Conservation (phyloP, 2,797 vertebrate species). For the Falco naumanni region DNA sequence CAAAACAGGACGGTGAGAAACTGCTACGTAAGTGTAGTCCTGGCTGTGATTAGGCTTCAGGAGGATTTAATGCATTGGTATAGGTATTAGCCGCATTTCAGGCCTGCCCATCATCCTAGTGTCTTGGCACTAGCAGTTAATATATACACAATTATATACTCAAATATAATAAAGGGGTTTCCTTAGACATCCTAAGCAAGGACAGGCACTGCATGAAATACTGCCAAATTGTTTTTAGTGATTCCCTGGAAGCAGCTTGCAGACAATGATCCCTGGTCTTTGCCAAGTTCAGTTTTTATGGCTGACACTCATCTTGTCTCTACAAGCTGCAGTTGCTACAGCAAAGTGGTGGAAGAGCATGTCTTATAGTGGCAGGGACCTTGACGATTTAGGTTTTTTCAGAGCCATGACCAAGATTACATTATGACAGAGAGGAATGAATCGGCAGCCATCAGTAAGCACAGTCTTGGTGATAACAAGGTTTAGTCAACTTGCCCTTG, state of each 20-base stretch:
- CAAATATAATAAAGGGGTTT: neutral
- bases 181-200: neutral
- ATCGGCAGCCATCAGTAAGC: neutral
- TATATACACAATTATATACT: too few species aligned
- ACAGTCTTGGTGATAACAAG: neutral
- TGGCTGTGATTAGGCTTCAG: too few species aligned
- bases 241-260: neutral
- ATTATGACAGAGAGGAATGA: neutral
- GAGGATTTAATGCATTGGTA: too few species aligned
- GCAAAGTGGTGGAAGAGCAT: neutral
- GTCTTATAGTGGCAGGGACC: neutral
- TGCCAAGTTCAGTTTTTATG: neutral
- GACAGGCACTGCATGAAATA: neutral
- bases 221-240: neutral
- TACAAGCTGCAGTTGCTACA: neutral
- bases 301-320: neutral
- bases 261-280: neutral
- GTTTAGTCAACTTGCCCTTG: neutral
- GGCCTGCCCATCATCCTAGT: too few species aligned
- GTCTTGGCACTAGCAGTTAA: too few species aligned
- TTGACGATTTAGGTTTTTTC: neutral
- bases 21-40: neutral
- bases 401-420: neutral
- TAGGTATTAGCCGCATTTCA: too few species aligned
- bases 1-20: neutral